Base-by-base conservation (phyloP, 1,140 invertebrate genomes). In the Ceratina australensis region DNA sequence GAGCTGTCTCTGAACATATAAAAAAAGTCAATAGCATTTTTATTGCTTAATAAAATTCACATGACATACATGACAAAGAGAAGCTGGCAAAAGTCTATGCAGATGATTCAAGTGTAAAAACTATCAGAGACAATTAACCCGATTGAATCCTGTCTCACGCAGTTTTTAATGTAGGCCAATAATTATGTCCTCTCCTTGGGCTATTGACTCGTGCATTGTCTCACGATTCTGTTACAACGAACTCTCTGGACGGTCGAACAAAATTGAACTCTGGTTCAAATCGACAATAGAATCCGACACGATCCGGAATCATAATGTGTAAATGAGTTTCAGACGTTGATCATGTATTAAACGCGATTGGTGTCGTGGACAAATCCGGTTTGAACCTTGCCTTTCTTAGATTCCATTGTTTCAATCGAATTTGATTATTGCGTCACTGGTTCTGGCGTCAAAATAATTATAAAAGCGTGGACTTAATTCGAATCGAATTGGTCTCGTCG, bases 261-360 rank as follows among this genome's bases (percentile, higher is more conserved):
- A 56, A 88, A 67, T 80, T 81, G 76, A 86, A 83, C 80, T 72
- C 69, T 26, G 47, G n/a, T 20, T 54, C 33, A 79, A 84, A 65
- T 65, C 78, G 81, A 85, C 86, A 90, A 67, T 67, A 52, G 65
- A 67, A 91, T 89, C 86, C 83, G 82, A 87, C 87, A 78, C 66
- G 78, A 89, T 90, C 89, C 85, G 84, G 88, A 84, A 77, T 54
- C 72, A 59, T 75, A 75, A 79, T 79, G 85, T 88, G 88, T 89
- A 80, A 81, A 85, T 75, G 57, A 73, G 75, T 82, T 71, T 72
- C 22, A 57, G 33, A 76, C 26, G 73, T 60, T n/a, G 26, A 2
- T 2, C 15, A 0, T 10, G 26, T 16, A 61, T 69, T 61, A 52
- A n/a, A 18, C 42, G 49, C 24, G 12, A 50, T 49, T 16, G 22